Conservation (phyloP, 1,140 invertebrate species). For the Brachionus koreanus region DNA sequence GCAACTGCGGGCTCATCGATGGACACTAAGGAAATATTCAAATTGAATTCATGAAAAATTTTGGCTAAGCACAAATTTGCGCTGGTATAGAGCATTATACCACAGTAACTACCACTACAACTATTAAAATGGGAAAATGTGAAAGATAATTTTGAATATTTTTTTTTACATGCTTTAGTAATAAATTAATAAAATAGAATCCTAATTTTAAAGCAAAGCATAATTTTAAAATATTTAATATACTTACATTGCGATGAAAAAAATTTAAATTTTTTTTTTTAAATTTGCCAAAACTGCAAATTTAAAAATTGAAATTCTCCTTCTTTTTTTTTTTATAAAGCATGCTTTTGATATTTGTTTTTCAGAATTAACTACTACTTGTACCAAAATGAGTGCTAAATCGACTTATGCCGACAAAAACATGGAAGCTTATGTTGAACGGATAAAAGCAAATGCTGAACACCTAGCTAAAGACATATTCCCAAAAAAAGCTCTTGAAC, state of each 20-base stretch:
- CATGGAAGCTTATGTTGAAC: slow-evolving; percentile 40
- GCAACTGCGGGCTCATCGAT: no score
- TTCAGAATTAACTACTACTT: not conserved
- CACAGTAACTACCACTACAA: no score
- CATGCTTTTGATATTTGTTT: not conserved
- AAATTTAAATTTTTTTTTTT: not conserved
- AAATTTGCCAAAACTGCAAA: not conserved
- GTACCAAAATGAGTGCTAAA: not conserved
- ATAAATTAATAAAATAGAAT: not conserved
- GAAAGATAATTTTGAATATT: not conserved
- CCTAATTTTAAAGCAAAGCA: not conserved
- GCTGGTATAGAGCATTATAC: no score
- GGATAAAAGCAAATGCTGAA: slow-evolving; percentile 64
- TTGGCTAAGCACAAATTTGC: no score
- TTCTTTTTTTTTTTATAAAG: not conserved
- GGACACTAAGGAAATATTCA: no score
- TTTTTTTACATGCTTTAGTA: not conserved
- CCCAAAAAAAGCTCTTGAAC: slow-evolving; percentile 79
- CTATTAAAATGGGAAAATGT: not conserved
- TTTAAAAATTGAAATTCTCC: not conserved
- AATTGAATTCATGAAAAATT: no score
- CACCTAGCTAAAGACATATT: slow-evolving; percentile 77
- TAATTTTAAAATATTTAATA: not conserved
- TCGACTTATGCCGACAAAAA: slow-evolving; percentile 15
- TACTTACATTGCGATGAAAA: not conserved